phyloP scores from a whole-genome alignment of 2,888 invertebrate species.

The Baccha elongata region DNA sequence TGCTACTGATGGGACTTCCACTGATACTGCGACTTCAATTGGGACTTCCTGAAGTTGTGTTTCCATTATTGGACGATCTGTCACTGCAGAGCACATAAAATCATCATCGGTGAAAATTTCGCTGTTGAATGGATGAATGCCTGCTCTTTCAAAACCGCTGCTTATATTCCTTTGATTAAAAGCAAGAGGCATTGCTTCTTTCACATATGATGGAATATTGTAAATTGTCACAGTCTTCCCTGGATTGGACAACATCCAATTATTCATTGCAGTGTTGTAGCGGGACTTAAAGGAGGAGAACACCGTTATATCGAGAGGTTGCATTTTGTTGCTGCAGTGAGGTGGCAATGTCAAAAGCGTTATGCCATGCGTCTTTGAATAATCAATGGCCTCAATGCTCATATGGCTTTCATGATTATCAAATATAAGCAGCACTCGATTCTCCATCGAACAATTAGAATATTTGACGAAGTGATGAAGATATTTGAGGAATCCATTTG shows the following conservation, averaged over 20 bases:
- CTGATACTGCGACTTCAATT: neutral
- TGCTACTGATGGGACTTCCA: no score
- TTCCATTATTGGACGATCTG: neutral
- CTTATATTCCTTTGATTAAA: neutral
- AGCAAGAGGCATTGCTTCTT: constrained; percentile 5
- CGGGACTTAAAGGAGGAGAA: neutral
- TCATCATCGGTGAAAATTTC: constrained; percentile 6
- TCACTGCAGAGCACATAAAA: neutral
- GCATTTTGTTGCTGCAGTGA: constrained; percentile 3
- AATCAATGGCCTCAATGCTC: neutral
- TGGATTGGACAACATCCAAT: constrained; percentile 3
- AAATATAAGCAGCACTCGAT: neutral
- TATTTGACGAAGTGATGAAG: neutral
- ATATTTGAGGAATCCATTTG: neutral
- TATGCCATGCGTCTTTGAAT: neutral
- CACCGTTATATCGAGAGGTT: neutral
- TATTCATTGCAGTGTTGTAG: neutral
- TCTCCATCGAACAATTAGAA: neutral
- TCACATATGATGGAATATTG: neutral
- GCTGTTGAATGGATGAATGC: neutral
- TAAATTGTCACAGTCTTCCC: constrained; percentile 2
- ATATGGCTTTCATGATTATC: neutral
- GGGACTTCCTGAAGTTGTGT: no score
- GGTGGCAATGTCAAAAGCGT: constrained; percentile 4
- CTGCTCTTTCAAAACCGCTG: neutral